Evolutionary conservation across 2,888 invertebrate genomes (phyloP), one percentile per base, ranked within the genome.

Genomic region (Heliconius ethilla): DNA sequence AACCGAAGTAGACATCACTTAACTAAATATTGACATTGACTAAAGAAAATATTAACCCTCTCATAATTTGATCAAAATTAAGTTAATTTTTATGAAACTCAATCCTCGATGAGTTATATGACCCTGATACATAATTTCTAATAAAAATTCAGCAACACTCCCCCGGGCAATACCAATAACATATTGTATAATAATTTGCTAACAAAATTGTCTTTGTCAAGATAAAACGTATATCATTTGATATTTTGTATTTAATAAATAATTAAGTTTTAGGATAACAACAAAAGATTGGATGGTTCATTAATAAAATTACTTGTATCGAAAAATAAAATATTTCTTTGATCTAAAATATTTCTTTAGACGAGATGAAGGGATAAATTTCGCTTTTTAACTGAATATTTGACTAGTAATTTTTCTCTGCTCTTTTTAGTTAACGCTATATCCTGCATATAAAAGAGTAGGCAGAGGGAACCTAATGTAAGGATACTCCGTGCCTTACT

Each of bases 71-170:
- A 69, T 40, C 37, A 69, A 69, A 69, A 69, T 25, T 7, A 40
- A 69, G 25, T 15, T 37, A n/a, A 40, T 69, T 69, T 40, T 25
- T 25, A 69, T 69, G 40, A 69, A 45, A 40, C 40, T 27, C 33
- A 40, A 63, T 55, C 40, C 66, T 76, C 27, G 22, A 22, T 22
- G 22, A n/a, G 33, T 76, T 80, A 74, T 62, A 63, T 59, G 76
- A 65, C 40, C 67, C 70, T 51, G 55, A 66, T 70, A 33, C 13
- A 75, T 80, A 80, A 80, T 80, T 33, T 72, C 76, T 78, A 76
- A 80, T 80, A 80, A 80, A 78, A 78, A 80, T 80, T 78, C 78
- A 76, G 67, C 63, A n/a, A 76, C 70, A 67, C 78, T 78, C 70
- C 73, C 78, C 7, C 33, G 75, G 72, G 66, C 29, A 27, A 67